Conservation (phyloP, 2,888 invertebrate species). For the Dione juno region DNA sequence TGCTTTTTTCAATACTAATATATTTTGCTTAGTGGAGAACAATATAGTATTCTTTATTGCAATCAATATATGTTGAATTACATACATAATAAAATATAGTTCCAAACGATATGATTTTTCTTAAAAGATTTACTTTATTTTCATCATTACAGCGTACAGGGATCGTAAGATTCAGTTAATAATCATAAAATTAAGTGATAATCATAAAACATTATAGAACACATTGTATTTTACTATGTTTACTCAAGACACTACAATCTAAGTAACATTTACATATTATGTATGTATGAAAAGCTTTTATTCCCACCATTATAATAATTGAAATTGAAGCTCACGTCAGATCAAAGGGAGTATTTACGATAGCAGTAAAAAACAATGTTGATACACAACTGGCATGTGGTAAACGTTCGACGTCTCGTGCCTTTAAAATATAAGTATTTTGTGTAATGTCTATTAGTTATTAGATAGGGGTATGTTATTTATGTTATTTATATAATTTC, state of each 20-base stretch:
- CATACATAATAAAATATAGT: too few species aligned
- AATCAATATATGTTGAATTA: too few species aligned
- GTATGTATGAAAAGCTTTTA: conserved; percentile 8
- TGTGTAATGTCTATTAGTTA: conserved; percentile 24
- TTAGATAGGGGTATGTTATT: background rate
- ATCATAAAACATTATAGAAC: too few species aligned
- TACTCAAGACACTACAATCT: background rate
- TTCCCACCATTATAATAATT: background rate
- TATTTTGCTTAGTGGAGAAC: too few species aligned
- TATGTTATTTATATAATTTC: background rate
- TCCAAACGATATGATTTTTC: too few species aligned
- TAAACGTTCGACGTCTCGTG: background rate
- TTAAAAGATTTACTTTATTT: too few species aligned
- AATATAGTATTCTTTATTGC: too few species aligned
- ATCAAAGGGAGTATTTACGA: conserved; percentile 21
- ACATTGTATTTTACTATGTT: background rate
- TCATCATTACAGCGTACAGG: too few species aligned
- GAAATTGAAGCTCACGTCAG: background rate
- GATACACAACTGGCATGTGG: background rate
- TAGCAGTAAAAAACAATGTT: conserved; percentile 18
- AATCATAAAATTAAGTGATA: too few species aligned
- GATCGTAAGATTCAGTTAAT: too few species aligned
- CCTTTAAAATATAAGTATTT: background rate
- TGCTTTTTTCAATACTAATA: too few species aligned
- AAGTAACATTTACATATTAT: background rate